Conservation (phyloP, 2,888 invertebrate species). For the Napeogenes inachia region DNA sequence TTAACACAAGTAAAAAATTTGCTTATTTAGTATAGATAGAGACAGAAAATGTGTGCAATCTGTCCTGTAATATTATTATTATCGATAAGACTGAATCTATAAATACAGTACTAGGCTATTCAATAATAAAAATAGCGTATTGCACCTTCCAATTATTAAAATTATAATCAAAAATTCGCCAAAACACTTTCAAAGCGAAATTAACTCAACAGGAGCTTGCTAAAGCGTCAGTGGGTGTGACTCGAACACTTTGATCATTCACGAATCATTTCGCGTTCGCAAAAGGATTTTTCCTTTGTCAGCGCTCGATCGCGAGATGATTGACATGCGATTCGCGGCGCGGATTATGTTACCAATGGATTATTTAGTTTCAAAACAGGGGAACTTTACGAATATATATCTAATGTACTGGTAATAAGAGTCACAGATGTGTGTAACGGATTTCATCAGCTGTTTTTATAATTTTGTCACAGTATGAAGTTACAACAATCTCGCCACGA, state of each 20-base stretch:
- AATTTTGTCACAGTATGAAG: constrained; percentile 33
- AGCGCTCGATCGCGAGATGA: constrained; percentile 65
- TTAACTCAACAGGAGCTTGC: constrained; percentile 66
- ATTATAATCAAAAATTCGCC: constrained; percentile 14
- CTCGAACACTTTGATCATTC: constrained; percentile 66
- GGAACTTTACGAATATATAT: constrained; percentile 24
- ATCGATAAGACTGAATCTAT: no score
- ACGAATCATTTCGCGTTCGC: constrained; percentile 55
- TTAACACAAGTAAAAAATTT: no score
- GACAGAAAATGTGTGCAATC: no score
- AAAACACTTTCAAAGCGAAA: constrained; percentile 38
- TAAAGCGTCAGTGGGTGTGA: constrained; percentile 45
- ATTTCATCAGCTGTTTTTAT: constrained; percentile 23
- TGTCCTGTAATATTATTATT: no score
- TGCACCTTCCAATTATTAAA: not conserved
- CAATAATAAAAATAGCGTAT: not conserved
- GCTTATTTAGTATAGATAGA: no score
- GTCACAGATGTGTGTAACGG: constrained; percentile 8
- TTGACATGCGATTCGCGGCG: constrained; percentile 69
- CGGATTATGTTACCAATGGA: constrained; percentile 51
- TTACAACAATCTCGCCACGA: constrained; percentile 32
- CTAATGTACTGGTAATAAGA: constrained; percentile 24
- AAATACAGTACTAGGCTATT: no score
- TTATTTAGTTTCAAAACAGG: constrained; percentile 9
- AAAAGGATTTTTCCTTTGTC: constrained; percentile 75